phyloP scores from a whole-genome alignment of 2,797 vertebrate genomes.

The Centropyge bicolor region DNA sequence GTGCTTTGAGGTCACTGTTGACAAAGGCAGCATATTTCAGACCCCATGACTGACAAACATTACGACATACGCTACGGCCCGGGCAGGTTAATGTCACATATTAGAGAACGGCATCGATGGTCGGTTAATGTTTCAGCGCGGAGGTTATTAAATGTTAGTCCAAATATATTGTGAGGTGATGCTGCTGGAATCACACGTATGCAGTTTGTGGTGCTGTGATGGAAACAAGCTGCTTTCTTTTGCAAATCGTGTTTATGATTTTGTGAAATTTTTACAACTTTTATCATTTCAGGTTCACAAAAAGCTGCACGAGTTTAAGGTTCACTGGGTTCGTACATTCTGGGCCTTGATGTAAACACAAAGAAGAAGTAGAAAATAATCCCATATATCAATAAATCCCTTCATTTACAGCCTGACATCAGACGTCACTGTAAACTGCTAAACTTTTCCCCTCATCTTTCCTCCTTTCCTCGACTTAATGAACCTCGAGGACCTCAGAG shows the following conservation, averaged over 20 bases:
- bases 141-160: slow-evolving; percentile 35
- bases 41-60: slow-evolving; percentile 52
- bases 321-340: not conserved
- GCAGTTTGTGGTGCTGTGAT: slow-evolving; percentile 39
- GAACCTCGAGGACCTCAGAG: not conserved
- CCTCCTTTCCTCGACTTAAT: slow-evolving; percentile 11
- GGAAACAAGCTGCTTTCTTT: slow-evolving; percentile 1
- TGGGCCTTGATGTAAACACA: not conserved
- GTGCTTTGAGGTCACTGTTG: slow-evolving; percentile 53
- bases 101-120: slow-evolving; percentile 25
- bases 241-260: not conserved
- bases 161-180: slow-evolving; percentile 11
- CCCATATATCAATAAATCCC: not conserved
- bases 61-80: slow-evolving; percentile 18
- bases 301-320: not conserved
- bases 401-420: slow-evolving; percentile 4
- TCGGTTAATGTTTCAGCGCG: slow-evolving; percentile 31
- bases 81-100: slow-evolving; percentile 49
- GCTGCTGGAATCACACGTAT: not conserved
- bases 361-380: slow-evolving; percentile 7
- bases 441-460: slow-evolving; percentile 1
- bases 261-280: not conserved
- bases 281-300: not conserved
- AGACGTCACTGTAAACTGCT: not conserved
- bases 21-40: slow-evolving; percentile 73